Conservation (phyloP, 2,888 invertebrate genomes). For the Aphodius granarius region DNA sequence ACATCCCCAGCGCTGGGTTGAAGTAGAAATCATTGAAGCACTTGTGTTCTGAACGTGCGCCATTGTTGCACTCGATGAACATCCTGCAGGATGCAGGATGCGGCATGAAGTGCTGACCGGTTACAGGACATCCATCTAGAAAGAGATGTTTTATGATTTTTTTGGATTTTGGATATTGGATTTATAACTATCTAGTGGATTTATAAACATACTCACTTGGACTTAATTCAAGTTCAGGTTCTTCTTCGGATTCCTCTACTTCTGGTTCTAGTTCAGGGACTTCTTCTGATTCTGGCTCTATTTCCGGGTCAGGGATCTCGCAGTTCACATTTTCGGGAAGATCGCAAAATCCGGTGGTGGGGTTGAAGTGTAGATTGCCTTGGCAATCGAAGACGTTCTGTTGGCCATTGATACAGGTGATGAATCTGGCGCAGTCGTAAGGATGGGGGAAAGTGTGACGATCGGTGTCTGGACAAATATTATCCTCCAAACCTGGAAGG, state of each 20-base stretch:
- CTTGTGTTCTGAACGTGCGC: too few species aligned
- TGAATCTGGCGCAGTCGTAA: conserved; percentile 25
- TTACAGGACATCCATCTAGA: neutral
- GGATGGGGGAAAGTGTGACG: conserved; percentile 16
- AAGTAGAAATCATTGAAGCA: too few species aligned
- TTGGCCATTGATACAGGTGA: conserved; percentile 20
- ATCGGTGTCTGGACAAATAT: conserved; percentile 3
- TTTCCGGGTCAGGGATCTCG: neutral
- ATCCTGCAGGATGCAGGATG: too few species aligned
- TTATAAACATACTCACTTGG: neutral
- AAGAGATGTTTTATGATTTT: too few species aligned
- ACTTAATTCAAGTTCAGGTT: neutral
- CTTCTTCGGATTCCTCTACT: neutral
- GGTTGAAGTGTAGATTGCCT: conserved; percentile 38
- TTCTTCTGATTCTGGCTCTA: neutral
- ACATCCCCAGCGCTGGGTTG: too few species aligned
- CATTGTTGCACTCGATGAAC: too few species aligned
- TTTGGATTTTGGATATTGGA: too few species aligned
- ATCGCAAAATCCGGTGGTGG: conserved; percentile 36
- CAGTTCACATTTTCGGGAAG: conserved; percentile 35
- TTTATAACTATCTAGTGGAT: too few species aligned
- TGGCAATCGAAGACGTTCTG: conserved; percentile 17
- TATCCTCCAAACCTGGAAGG: neutral
- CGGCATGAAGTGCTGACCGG: too few species aligned
- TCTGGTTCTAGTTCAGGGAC: neutral